Evolutionary conservation across 2,888 invertebrate genomes (phyloP), one percentile per base, ranked within the genome.

Genomic region (Thera obeliscata): DNA sequence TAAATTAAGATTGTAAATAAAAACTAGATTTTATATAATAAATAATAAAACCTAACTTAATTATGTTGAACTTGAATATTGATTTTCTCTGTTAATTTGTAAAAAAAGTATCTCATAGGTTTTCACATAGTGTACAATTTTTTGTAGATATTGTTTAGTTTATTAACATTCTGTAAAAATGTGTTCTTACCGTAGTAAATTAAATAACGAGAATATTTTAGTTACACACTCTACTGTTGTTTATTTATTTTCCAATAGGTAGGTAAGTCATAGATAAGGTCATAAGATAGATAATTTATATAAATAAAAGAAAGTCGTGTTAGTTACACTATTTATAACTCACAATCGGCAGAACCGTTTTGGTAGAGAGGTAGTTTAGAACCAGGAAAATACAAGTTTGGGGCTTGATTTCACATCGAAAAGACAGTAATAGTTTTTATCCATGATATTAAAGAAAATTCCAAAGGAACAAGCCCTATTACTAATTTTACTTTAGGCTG

Each of bases 151-250:
- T 85, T 88, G 83, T 88, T 90, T 91, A 93, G 92, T 85, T 86
- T 86, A 90, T 90, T 94, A 94, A 94, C 93, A 94, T 92, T 92
- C 88, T 94, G 93, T 94, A 93, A 94, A 93, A 93, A 93, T 94
- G 94, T 94, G 94, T 94, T 94, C 94, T 94, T 94, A 93, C 87
- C 85, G 81, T 94, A 94, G 93, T 94, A 94, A 94, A 94, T 94
- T 94, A 94, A 94, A 94, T 94, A 93, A 93, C 88, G 91, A 91
- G 86, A 91, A 93, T 94, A 93, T 93, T 94, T 94, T 94, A 94
- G 94, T 94, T 94, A 93, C 89, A 90, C 86, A 88, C 78, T 77
- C 75, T 66, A 81, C 74, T 85, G 85, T 89, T 88, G 82, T 84
- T 91, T 87, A 87, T 87, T 87, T 63, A 60, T 64, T 72, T 75